Percentiles rank a stretch among this genome's conserved stretches.
phyloP scores from a whole-genome alignment of 2,888 invertebrate genomes.

The Shargacucullia verbasci region DNA sequence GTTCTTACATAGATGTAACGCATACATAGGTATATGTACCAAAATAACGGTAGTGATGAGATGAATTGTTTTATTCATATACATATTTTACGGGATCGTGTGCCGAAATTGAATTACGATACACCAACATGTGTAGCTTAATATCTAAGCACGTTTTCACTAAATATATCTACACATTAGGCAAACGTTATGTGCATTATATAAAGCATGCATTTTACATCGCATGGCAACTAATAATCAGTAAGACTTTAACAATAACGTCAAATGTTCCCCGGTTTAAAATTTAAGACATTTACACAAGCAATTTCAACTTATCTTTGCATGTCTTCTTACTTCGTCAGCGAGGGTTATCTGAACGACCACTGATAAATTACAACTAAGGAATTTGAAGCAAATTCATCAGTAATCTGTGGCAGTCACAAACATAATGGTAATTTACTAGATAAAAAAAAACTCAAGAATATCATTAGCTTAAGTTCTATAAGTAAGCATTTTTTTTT shows the following conservation, averaged over 20 bases:
- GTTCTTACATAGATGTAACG: neutral
- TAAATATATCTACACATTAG: too few relatives aligned
- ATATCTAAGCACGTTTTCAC: neutral
- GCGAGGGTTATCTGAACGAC: neutral
- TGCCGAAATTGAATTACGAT: constrained; percentile 15
- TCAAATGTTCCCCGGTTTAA: too few relatives aligned
- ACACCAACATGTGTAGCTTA: constrained; percentile 1
- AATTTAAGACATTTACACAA: too few relatives aligned
- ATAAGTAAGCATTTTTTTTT: too few relatives aligned
- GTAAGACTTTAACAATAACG: too few relatives aligned
- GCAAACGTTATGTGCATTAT: too few relatives aligned
- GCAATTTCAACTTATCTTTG: too few relatives aligned
- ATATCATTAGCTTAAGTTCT: neutral
- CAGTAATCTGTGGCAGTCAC: too few relatives aligned
- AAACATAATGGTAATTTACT: constrained; percentile 13
- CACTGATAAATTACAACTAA: constrained; percentile 1
- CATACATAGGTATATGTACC: constrained; percentile 1
- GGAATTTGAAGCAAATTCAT: constrained; percentile 18
- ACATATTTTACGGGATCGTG: neutral
- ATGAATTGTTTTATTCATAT: constrained; percentile 21
- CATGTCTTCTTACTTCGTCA: constrained; percentile 6
- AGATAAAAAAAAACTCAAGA: neutral
- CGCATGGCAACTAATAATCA: too few relatives aligned
- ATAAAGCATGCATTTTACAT: too few relatives aligned
- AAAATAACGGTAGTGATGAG: neutral